Percentiles rank a stretch among this genome's conserved stretches.
These are phyloP conservation scores for Balaeniceps rex DNA, from an alignment of 2,113 vertebrate genomes.

Conservation along the genomic window DNA sequence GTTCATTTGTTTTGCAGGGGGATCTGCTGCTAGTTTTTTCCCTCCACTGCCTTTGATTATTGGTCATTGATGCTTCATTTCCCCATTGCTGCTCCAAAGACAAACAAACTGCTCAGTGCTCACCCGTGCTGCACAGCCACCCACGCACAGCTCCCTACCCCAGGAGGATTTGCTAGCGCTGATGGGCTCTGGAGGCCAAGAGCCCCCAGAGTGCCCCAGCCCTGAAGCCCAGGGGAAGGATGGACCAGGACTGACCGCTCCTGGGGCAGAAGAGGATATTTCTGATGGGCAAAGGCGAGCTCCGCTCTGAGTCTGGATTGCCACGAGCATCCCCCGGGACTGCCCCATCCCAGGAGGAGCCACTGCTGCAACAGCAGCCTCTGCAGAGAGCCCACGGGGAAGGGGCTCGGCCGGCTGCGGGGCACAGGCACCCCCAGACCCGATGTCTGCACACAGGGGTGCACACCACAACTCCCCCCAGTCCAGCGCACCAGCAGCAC, in stretches of 20 bases:
- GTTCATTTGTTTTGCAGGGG: background rate
- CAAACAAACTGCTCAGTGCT: background rate
- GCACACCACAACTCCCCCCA: background rate
- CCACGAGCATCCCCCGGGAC: background rate
- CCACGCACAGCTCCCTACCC: background rate
- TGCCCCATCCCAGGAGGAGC: background rate
- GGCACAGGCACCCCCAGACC: rapidly evolving
- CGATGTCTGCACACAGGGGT: rapidly evolving
- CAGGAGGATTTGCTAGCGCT: no score
- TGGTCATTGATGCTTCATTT: background rate
- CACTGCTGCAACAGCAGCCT: background rate
- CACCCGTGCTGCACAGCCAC: rapidly evolving
- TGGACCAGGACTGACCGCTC: background rate
- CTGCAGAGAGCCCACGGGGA: rapidly evolving
- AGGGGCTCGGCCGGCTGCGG: rapidly evolving
- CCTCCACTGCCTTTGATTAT: background rate
- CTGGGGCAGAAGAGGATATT: background rate
- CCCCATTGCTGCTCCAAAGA: background rate
- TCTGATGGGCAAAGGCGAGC: background rate
- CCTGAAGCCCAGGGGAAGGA: background rate
- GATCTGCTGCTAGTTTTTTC: background rate
- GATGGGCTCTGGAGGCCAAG: no score
- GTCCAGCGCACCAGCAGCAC: background rate
- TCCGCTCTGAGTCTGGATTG: background rate
- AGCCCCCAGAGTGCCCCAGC: no score